Percentiles rank a stretch among this genome's conserved stretches.
These are phyloP conservation scores for Glyptemys insculpta DNA, from an alignment of 2,797 vertebrate genomes.

Conservation along the genomic window DNA sequence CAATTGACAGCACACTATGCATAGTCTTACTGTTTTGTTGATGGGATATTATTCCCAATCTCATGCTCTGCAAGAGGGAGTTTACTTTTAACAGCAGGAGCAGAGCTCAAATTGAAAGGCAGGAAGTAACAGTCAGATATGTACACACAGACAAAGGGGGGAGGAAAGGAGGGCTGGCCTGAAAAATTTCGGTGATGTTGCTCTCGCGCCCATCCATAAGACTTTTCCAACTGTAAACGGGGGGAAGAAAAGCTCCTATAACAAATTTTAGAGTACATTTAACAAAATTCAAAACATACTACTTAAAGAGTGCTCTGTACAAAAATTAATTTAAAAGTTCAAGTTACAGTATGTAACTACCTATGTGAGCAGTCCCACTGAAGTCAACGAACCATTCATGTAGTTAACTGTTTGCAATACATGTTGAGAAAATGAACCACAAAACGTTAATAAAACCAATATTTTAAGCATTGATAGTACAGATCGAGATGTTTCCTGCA, in stretches of 20 bases:
- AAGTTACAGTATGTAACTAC: background rate
- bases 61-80: background rate
- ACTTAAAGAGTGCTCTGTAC: background rate
- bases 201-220: background rate
- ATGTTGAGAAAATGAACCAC: background rate
- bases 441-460: background rate
- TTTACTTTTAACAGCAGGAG: background rate
- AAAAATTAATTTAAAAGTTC: background rate
- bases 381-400: background rate
- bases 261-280: background rate
- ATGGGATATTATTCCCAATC: background rate
- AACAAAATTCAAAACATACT: background rate
- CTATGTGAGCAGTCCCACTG: background rate
- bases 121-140: background rate
- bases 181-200: background rate
- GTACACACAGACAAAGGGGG: background rate
- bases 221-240: background rate
- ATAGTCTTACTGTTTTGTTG: background rate
- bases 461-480: rapidly evolving
- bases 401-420: background rate
- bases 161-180: background rate
- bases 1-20: background rate
- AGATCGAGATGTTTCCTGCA: background rate
- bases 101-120: background rate
- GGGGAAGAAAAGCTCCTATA: background rate